A percentile compares a stretch with the other conserved stretches of the same genome.
Conservation (phyloP, 2,113 vertebrate genomes). For the Pitta sordida region DNA sequence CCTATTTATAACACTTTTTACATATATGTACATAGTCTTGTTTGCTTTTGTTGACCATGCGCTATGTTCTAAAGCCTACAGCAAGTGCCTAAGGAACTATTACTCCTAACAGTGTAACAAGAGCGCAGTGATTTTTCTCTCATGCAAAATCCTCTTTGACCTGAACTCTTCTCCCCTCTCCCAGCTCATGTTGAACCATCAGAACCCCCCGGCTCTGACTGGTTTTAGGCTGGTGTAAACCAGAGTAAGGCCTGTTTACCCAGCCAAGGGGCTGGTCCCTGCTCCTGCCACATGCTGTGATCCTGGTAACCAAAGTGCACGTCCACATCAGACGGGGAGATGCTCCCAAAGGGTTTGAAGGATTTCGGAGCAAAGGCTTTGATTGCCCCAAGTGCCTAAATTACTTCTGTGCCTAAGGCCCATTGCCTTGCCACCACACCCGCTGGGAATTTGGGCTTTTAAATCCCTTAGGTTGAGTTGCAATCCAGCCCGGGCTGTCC, state of each 20-base stretch:
- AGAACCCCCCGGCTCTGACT: neutral
- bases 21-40: slow-evolving; percentile 99
- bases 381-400: slow-evolving; percentile 39
- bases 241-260: rapidly evolving
- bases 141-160: slow-evolving; percentile 6
- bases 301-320: neutral
- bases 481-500: neutral
- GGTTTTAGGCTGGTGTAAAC: neutral
- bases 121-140: slow-evolving; percentile 52
- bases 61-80: slow-evolving; percentile 82
- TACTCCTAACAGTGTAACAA: slow-evolving; percentile 73
- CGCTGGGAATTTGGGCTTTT: slow-evolving; percentile 9
- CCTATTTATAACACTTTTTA: slow-evolving; percentile 99
- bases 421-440: slow-evolving; percentile 42
- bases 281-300: neutral
- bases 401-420: slow-evolving; percentile 37
- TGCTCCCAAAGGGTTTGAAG: neutral
- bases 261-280: neutral
- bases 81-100: slow-evolving; percentile 87
- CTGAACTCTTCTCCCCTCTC: neutral
- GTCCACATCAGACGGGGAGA: neutral
- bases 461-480: slow-evolving; percentile 17
- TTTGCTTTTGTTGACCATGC: slow-evolving; percentile 90
- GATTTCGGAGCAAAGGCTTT: neutral
- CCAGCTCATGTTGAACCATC: rapidly evolving